Evolutionary conservation across 53 echinoderm and acorn worm genomes (phyloP), one percentile per base, ranked within the genome.

Genomic region (Astropecten irregularis): DNA sequence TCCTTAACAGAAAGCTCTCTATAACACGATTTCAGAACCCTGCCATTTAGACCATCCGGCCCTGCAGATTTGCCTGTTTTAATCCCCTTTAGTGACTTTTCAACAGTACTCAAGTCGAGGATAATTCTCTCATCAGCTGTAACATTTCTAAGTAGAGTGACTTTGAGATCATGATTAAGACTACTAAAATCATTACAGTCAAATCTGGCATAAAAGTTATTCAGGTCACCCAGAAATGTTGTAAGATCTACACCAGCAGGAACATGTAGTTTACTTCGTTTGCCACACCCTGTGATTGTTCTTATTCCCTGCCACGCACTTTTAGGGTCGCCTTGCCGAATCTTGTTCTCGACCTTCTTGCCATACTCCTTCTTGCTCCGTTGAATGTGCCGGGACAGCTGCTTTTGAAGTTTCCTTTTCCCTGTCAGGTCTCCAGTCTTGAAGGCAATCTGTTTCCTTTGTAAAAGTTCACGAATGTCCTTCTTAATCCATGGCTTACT

Each of bases 401-500:
- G 55, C 26, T 2, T 59, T 59, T 69, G 69, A 42, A 69, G 32
- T 39, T 19, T 36, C 29, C 65, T 61, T 58, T 69, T 59, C 4
- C n/a, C 60, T 7, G 19, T 44, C 21, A 68, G 9, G 71, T 83
- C 63, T 10, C 54, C 64, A 22, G 51, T 65, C 31, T 29, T 40
- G 30, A 72, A 73, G n/a, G 86, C 88, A 30, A 9, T 40, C 30
- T 68, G 60, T 58, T 84, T 87, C 21, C 40, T 49, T 40, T 47
- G 77, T 22, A 88, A 61, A 14, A 69, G 39, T 19, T 84, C 63
- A 36, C 69, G 47, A 16, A 92, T 52, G 18, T 84, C 65, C 79
- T 64, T 85, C 16, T 59, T 77, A 42, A 85, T 66, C 92, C 85
- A 92, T 20, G 88, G 92, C 49, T 88, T 92, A 48, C 85, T 88